Percentiles rank a stretch among this genome's conserved stretches.
Evolutionary conservation across 2,888 invertebrate genomes (phyloP).

Genomic region (Lepidochitona cinerea): DNA sequence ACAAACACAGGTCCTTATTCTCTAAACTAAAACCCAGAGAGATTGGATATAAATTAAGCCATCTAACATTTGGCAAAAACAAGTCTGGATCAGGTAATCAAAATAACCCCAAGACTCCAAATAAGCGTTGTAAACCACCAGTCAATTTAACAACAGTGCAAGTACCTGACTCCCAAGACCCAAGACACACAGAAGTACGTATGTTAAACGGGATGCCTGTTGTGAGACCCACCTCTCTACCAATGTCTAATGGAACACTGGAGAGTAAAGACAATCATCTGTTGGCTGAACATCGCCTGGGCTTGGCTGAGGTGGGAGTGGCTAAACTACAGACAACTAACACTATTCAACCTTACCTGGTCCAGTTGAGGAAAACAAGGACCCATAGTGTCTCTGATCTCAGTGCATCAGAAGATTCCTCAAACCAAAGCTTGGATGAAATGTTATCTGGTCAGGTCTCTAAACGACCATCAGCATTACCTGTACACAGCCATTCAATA

Average conservation of each 20-base stretch:
- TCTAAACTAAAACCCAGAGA: slow-evolving; percentile 47
- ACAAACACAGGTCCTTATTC: slow-evolving; percentile 19
- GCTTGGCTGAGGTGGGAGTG: slow-evolving; percentile 45
- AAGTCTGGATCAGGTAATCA: slow-evolving; percentile 1
- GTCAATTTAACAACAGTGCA: neutral
- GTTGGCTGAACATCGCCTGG: slow-evolving; percentile 31
- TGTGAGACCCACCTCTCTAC: slow-evolving; percentile 39
- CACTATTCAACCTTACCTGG: slow-evolving; percentile 27
- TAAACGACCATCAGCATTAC: neutral
- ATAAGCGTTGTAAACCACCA: neutral
- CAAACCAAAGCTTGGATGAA: neutral
- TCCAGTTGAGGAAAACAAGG: slow-evolving; percentile 33
- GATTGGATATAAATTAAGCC: slow-evolving; percentile 40
- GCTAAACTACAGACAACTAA: slow-evolving; percentile 34
- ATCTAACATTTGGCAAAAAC: slow-evolving; percentile 33
- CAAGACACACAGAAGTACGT: slow-evolving; percentile 54
- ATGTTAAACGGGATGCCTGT: slow-evolving; percentile 50
- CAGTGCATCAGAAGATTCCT: slow-evolving; percentile 24
- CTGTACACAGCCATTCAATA: neutral
- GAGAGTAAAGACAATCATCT: slow-evolving; percentile 24
- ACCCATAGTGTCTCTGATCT: slow-evolving; percentile 54
- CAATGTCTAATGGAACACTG: slow-evolving; percentile 24
- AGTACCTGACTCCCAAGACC: slow-evolving; percentile 13
- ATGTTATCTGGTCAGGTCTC: neutral
- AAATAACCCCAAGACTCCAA: neutral